Base-by-base conservation (phyloP, 2,888 invertebrate species). In the Serripes groenlandicus region DNA sequence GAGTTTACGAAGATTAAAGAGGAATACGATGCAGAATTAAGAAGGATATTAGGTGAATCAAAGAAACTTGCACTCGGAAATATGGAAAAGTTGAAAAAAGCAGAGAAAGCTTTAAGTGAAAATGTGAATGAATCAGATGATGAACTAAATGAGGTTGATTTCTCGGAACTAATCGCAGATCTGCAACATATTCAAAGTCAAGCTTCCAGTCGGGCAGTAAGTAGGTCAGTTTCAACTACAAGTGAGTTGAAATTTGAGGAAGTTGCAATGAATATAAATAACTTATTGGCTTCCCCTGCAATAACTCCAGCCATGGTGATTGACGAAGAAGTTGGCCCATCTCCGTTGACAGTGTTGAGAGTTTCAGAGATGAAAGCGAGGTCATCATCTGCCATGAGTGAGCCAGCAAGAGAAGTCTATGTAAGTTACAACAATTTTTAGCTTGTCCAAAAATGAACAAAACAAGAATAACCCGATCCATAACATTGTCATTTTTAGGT, bases 1-100 rank as follows among this genome's bases (percentile, higher is more conserved):
- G 90, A 92, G 34, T 89, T 92, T 71, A 75, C 83, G 7, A 86
- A 88, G 72, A 81, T 92, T 5, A 90, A 92, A 62, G 87, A 91
- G 23, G 90, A 90, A 37, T 92, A 92, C 82, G 90, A 90, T 77
- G 78, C 79, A 1, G 92, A 92, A 78, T 76, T 92, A 26, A 79
- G 90, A 23, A 85, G 88, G 30, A 89, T 93, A 78, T 82, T 92
- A 42, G 86, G 89, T 66, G 92, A 93, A 78, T 90, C 91, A n/a
- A 91, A 90, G 81, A 90, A 91, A 78, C 80, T 91, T 30, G 91
- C 90, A 9, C 81, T 91, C 58, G 90, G 88, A n/a, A 91, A 91
- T 85, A 83, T 92, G 80, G 89, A 92, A 83, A 91, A 91, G 75
- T 73, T 92, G 30, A 90, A 88, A 80, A 87, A 88, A 58, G 92